phyloP scores from a whole-genome alignment of 2,888 invertebrate genomes.

The Tridacna gigas region DNA sequence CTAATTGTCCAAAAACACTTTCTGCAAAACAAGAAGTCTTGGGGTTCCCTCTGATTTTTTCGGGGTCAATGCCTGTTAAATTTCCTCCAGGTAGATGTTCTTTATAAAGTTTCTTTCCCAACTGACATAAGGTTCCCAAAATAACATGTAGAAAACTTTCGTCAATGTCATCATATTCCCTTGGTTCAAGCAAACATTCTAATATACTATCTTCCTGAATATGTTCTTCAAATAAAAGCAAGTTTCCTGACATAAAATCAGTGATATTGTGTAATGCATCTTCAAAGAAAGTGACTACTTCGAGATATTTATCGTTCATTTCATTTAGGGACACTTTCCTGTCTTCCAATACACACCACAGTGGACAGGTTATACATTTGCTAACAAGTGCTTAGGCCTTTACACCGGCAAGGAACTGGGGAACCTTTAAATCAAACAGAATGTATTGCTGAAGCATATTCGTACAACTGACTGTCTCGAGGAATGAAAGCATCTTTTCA shows the following conservation, averaged over 20 bases:
- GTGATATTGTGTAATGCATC: slow-evolving; percentile 5
- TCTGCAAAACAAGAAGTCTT: slow-evolving; percentile 42
- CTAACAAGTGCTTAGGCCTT: slow-evolving; percentile 64
- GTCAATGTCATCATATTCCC: slow-evolving; percentile 17
- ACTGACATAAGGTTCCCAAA: background rate
- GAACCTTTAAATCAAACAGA: slow-evolving; percentile 49
- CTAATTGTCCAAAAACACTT: slow-evolving; percentile 42
- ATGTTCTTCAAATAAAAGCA: slow-evolving; percentile 2
- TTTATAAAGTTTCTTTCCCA: slow-evolving; percentile 23
- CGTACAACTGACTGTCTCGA: slow-evolving; percentile 15
- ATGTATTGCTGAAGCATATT: slow-evolving; percentile 51
- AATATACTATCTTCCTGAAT: slow-evolving; percentile 1
- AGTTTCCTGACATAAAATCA: slow-evolving; percentile 11
- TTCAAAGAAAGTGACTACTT: slow-evolving; percentile 26
- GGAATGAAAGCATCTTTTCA: slow-evolving; percentile 41
- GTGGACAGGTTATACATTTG: slow-evolving; percentile 36
- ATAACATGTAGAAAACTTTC: background rate
- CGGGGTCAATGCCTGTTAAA: background rate
- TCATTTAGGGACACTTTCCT: slow-evolving; percentile 38
- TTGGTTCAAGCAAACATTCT: background rate
- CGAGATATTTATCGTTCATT: slow-evolving; percentile 28
- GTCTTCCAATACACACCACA: slow-evolving; percentile 46
- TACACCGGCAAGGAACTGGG: slow-evolving; percentile 50
- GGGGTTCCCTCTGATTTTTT: background rate
- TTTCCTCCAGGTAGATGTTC: slow-evolving; percentile 24